Percentiles rank a stretch among this genome's conserved stretches.
Conservation (phyloP, 2,888 invertebrate genomes). For the Trissoscelio sp. region DNA sequence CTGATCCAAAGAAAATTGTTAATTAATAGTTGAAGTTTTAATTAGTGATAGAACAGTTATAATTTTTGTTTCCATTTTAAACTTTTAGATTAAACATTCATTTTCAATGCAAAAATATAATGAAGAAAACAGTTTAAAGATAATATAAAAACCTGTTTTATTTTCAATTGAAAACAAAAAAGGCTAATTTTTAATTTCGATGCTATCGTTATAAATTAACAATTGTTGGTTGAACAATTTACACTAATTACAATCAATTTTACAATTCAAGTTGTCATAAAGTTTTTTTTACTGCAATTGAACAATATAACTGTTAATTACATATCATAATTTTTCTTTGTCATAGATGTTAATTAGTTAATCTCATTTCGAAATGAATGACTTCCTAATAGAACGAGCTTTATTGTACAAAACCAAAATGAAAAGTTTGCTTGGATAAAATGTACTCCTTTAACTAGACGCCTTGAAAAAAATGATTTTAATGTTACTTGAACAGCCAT, state of each 20-base stretch:
- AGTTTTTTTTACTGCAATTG: neutral
- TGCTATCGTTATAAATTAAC: too few species aligned
- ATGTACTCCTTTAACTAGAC: constrained; percentile 19
- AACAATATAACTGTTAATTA: constrained; percentile 18
- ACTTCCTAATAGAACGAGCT: neutral
- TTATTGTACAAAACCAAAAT: neutral
- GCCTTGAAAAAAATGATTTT: constrained; percentile 38
- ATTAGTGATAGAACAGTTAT: too few species aligned
- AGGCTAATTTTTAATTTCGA: too few species aligned
- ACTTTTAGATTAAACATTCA: too few species aligned
- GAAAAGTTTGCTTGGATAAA: neutral
- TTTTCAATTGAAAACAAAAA: too few species aligned
- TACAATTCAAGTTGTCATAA: neutral
- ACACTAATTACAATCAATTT: neutral
- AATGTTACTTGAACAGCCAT: constrained; percentile 30
- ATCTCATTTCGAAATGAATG: neutral
- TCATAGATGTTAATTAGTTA: neutral
- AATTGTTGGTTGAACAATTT: too few species aligned
- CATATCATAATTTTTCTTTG: neutral
- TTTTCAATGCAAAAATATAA: too few species aligned
- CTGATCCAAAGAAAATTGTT: neutral
- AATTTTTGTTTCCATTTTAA: too few species aligned
- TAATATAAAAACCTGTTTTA: too few species aligned
- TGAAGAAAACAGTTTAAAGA: too few species aligned
- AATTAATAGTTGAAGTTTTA: neutral